phyloP scores from a whole-genome alignment of 2,888 invertebrate species.

The Coremacera marginata region DNA sequence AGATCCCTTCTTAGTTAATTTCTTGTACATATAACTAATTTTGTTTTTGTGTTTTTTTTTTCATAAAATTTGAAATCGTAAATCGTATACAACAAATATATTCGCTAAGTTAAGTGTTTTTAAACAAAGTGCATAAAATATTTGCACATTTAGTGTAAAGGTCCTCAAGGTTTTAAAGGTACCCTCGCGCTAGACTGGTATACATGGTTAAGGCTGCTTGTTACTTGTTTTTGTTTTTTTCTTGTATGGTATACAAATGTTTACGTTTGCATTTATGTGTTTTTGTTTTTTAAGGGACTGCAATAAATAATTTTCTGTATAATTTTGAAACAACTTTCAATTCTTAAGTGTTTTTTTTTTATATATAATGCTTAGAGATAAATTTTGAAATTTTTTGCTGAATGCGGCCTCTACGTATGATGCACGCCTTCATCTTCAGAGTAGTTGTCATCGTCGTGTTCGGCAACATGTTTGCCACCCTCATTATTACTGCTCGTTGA shows the following conservation, averaged over 20 bases:
- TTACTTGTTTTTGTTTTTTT: slow-evolving; percentile 55
- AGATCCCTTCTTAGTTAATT: not conserved
- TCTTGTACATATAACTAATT: slow-evolving; percentile 6
- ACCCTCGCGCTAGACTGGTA: slow-evolving; percentile 62
- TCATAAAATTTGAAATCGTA: slow-evolving; percentile 45
- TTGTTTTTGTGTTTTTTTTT: slow-evolving; percentile 34
- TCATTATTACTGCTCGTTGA: slow-evolving; percentile 56
- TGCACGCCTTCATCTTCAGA: slow-evolving; percentile 69
- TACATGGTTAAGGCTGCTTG: slow-evolving; percentile 70
- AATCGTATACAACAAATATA: slow-evolving; percentile 55
- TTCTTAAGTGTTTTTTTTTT: not conserved
- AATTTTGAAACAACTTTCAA: not conserved
- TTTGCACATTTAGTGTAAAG: slow-evolving; percentile 2
- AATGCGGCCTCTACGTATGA: slow-evolving; percentile 59
- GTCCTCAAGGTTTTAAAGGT: not conserved
- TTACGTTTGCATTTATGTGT: slow-evolving; percentile 38
- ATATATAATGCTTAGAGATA: not conserved
- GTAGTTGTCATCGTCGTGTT: slow-evolving; percentile 62
- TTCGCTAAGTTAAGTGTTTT: slow-evolving; percentile 22
- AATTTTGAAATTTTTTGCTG: not conserved
- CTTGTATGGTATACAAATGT: slow-evolving; percentile 56
- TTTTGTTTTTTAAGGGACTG: not conserved
- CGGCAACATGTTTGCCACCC: slow-evolving; percentile 59
- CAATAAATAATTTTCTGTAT: slow-evolving; percentile 19
- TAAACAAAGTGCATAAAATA: slow-evolving; percentile 27